Base-by-base conservation (phyloP, 2,113 vertebrate genomes). In the Clinocottus analis region DNA sequence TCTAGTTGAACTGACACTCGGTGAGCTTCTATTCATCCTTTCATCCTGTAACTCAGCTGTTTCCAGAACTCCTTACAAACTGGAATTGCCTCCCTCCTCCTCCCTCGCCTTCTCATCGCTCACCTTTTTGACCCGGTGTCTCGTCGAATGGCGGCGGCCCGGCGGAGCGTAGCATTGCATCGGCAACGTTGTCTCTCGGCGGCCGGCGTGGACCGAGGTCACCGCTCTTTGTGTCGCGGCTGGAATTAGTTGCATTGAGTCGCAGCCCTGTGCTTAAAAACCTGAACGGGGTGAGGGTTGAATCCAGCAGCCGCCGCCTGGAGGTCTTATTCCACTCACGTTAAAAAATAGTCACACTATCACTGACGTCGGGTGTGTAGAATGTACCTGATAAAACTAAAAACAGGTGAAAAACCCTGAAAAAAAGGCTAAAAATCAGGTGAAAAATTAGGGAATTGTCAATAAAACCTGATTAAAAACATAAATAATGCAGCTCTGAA, bases 151-250 rank as follows among this genome's bases (percentile, higher is more conserved):
- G 73, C 45, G 61, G 60, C 70, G 33, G 80, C 85, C 56, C 80
- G 14, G 33, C 80, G 86, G 77, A 83, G 89, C 83, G 79, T 67
- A 81, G 83, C 91, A 90, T 33, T 33, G 33, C 33, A 33, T 82
- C 81, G 60, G 83, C 75, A 61, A 56, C 61, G 53, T 79, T n/a
- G 80, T 78, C 76, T 89, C 78, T 77, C 45, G 78, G 78, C 17
- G 74, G 77, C 77, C 70, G 41, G 61, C 12, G 29, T 41, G 53
- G 77, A 39, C 27, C 7, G 0, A 33, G 66, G 45, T 61, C 9
- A 31, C 55, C 53, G 17, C 19, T 67, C 82, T 82, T 49, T 86
- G 75, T 80, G 51, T 64, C 19, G 27, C 49, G n/a, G 53, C 31
- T 70, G 51, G 63, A 86, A 85, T 79, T 58, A 86, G 75, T 60